These are phyloP conservation scores for Neuroterus valhalla DNA, from an alignment of 1,140 invertebrate species.

Conservation along the genomic window DNA sequence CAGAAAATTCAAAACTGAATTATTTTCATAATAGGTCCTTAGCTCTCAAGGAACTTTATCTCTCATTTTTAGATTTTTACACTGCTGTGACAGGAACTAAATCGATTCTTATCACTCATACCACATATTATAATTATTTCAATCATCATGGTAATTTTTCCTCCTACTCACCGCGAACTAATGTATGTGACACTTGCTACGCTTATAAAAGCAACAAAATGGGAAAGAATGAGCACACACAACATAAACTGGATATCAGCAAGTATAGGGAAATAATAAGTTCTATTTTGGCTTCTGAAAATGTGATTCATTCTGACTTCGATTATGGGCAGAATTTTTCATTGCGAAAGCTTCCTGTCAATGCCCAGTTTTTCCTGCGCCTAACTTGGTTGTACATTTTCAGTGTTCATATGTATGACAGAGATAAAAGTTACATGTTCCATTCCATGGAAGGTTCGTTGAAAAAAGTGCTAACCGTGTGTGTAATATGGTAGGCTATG, in stretches of 20 bases:
- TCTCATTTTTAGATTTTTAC: constrained; percentile 21
- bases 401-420: constrained; percentile 15
- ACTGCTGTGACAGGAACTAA: neutral
- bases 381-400: constrained; percentile 24
- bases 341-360: no score
- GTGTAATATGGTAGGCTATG: neutral
- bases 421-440: constrained; percentile 12
- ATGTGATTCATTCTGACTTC: neutral
- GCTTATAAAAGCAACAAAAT: neutral
- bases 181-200: constrained; percentile 27
- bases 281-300: neutral
- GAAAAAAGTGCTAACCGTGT: no score
- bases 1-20: constrained; percentile 9
- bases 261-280: neutral
- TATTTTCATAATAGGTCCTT: constrained; percentile 2
- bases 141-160: constrained; percentile 27
- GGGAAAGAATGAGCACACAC: neutral
- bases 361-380: neutral
- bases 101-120: neutral
- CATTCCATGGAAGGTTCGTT: neutral
- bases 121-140: constrained; percentile 32
- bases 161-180: constrained; percentile 23
- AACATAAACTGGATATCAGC: constrained; percentile 9
- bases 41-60: constrained; percentile 7
- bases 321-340: no score